These are phyloP conservation scores for Parnassius orleans DNA, from an alignment of 2,888 invertebrate species.

Conservation along the genomic window DNA sequence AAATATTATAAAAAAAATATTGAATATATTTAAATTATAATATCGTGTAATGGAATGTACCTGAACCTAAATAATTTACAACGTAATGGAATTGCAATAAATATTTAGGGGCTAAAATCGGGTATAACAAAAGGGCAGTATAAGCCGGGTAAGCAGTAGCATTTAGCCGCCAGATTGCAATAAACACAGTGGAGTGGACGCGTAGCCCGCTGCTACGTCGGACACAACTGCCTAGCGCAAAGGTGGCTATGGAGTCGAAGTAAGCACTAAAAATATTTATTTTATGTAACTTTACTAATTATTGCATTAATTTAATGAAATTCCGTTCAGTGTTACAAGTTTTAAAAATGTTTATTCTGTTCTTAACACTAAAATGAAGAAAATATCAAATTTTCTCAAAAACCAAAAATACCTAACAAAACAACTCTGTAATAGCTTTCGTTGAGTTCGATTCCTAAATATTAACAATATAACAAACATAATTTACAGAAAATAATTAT, in stretches of 20 bases:
- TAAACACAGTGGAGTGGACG: constrained; percentile 74
- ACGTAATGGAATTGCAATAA: constrained; percentile 25
- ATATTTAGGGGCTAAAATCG: constrained; percentile 46
- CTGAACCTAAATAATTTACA: constrained; percentile 20
- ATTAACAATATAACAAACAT: too few relatives aligned
- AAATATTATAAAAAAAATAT: too few relatives aligned
- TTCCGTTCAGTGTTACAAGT: too few relatives aligned
- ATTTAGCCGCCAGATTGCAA: constrained; percentile 77
- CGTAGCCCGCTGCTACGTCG: constrained; percentile 61
- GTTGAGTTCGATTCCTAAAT: too few relatives aligned
- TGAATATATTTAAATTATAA: too few relatives aligned
- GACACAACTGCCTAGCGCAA: constrained; percentile 63
- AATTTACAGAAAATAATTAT: background rate
- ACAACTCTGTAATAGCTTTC: too few relatives aligned
- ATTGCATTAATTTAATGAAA: too few relatives aligned
- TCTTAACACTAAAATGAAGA: too few relatives aligned
- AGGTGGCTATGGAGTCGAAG: constrained; percentile 41
- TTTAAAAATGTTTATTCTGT: too few relatives aligned
- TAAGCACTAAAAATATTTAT: background rate
- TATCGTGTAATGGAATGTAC: too few relatives aligned
- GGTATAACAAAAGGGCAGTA: constrained; percentile 60
- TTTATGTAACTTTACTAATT: background rate
- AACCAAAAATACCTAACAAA: too few relatives aligned
- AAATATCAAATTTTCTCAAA: too few relatives aligned
- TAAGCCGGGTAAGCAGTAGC: constrained; percentile 69